phyloP scores from a whole-genome alignment of 2,113 vertebrate species.

The Hemichromis elongatus region DNA sequence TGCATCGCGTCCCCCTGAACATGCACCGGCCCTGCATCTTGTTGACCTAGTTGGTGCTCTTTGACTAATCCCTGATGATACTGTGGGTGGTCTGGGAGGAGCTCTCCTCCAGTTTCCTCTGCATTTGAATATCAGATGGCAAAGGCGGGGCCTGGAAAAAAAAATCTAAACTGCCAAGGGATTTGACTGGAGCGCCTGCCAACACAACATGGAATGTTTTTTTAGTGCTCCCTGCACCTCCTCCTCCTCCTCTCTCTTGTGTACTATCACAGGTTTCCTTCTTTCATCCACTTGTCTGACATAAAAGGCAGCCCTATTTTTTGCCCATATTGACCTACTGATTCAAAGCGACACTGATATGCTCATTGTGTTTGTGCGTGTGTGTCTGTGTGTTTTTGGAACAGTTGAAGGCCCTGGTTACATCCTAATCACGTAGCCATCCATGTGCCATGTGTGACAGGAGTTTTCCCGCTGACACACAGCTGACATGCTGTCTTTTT shows the following conservation, averaged over 20 bases:
- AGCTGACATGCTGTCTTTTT: constrained; percentile 49
- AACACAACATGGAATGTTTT: constrained; percentile 63
- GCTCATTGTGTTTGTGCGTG: not conserved
- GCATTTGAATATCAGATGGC: constrained; percentile 77
- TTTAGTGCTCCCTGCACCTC: constrained; percentile 24
- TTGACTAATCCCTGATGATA: constrained; percentile 74
- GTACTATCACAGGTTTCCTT: not conserved
- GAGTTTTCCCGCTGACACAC: constrained; percentile 48
- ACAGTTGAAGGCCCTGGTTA: not conserved
- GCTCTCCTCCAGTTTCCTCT: constrained; percentile 63
- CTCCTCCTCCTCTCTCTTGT: not conserved
- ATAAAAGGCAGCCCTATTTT: constrained; percentile 25
- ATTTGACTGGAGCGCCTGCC: constrained; percentile 67
- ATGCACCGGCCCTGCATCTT: constrained; percentile 63
- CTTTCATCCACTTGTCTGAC: constrained; percentile 46
- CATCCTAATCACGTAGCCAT: constrained; percentile 7
- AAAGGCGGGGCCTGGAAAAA: constrained; percentile 55
- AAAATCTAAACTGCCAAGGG: constrained; percentile 51
- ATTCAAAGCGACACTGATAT: constrained; percentile 40
- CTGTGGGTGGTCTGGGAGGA: constrained; percentile 72
- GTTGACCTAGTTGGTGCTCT: constrained; percentile 79
- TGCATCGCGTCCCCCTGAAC: constrained; percentile 41
- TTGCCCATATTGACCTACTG: constrained; percentile 30
- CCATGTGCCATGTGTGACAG: constrained; percentile 41
- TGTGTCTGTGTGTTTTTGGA: not conserved